Evolutionary conservation across 1,140 invertebrate species (phyloP), one percentile per base, ranked within the genome.

Genomic region (Ips typographus): DNA sequence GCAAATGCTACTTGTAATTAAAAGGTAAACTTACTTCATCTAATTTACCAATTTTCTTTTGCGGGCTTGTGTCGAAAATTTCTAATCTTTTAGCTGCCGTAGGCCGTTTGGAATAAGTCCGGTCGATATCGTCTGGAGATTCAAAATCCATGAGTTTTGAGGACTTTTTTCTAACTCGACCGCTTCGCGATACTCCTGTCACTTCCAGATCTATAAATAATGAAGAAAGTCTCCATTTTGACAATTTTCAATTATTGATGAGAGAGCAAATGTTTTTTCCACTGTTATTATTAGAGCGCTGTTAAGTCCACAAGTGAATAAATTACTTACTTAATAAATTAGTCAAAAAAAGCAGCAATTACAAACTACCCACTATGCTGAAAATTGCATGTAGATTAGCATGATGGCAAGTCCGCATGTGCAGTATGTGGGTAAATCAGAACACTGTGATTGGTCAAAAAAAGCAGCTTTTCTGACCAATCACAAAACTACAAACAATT

Each of bases 61-160:
- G 51, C 4, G 67, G 68, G 47, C 60, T 52, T 5, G 49, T 74
- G 51, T 77, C 74, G 37, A 72, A 68, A 85, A 81, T 52, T 77
- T 82, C 73, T 38, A 82, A 85, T 71, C 87, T 1, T 6, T 52
- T 78, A 68, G 79, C 40, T 71, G 77, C 70, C 38, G 77, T 74
- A 1, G 77, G 80, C n/a, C 82, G 77, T 49, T 84, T 83, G 49
- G 78, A 81, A 61, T 79, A 79, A 38, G 82, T 82, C 85, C 86
- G 59, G 84, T 85, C 80, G 39, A 79, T 79, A 70, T 94, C 92
- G 79, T 96, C 94, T 0, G 91, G 90, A 1, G 92, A 93, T 77
- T 96, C 93, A 82, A 95, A 96, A 80, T 95, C 94, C 79, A 94
- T 90, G 6, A 98, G 82, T 80, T 97, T 97, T 0, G 94, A 94